phyloP scores from a whole-genome alignment of 1,140 invertebrate genomes.

The Habropoda laboriosa region DNA sequence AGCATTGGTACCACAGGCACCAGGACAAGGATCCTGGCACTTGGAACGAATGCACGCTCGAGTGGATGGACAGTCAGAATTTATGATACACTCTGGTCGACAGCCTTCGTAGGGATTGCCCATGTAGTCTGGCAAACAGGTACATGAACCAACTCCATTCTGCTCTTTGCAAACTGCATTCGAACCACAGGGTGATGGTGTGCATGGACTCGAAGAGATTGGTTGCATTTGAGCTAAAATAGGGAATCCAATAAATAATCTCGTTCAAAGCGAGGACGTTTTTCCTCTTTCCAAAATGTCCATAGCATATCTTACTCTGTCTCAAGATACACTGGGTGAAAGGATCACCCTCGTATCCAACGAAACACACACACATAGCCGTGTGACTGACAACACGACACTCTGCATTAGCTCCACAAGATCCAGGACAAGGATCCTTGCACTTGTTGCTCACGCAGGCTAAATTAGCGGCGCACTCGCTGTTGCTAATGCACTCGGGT shows the following conservation, averaged over 20 bases:
- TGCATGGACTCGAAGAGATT: conserved; percentile 81
- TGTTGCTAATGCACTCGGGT: conserved; percentile 83
- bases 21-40: conserved; percentile 83
- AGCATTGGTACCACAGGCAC: conserved; percentile 82
- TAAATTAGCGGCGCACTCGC: conserved; percentile 81
- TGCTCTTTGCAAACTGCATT: conserved; percentile 89
- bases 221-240: conserved; percentile 26
- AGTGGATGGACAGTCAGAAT: conserved; percentile 79
- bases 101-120: conserved; percentile 80
- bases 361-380: conserved; percentile 85
- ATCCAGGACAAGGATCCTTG: conserved; percentile 82
- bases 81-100: conserved; percentile 80
- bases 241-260: neutral
- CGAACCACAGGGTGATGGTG: conserved; percentile 87
- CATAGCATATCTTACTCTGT: conserved; percentile 48
- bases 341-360: conserved; percentile 87
- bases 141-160: conserved; percentile 87
- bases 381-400: conserved; percentile 86
- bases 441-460: conserved; percentile 84
- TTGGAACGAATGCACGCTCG: conserved; percentile 82
- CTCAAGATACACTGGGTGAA: conserved; percentile 84
- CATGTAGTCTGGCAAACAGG: conserved; percentile 83
- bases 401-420: conserved; percentile 83
- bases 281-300: neutral
- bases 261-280: neutral